Evolutionary conservation across 2,888 invertebrate genomes (phyloP).

Genomic region (Thymelicus sylvestris): DNA sequence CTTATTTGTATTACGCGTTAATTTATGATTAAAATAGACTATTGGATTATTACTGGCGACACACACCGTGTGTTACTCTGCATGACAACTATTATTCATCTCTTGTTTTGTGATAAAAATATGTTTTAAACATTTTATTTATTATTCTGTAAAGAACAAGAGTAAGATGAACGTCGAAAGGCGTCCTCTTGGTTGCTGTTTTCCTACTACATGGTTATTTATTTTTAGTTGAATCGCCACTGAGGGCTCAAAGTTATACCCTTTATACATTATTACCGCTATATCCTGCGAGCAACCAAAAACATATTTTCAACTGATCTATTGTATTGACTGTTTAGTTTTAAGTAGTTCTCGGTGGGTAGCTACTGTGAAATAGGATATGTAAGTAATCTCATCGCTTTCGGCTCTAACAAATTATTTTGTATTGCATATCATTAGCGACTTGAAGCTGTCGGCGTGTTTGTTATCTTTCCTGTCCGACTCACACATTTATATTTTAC

Average conservation of each 20-base stretch:
- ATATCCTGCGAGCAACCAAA: conserved; percentile 60
- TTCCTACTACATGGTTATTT: conserved; percentile 56
- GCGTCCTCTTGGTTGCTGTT: conserved; percentile 43
- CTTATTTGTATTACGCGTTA: conserved; percentile 53
- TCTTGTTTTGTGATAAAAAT: conserved; percentile 59
- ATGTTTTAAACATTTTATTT: conserved; percentile 50
- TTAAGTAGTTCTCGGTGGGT: conserved; percentile 58
- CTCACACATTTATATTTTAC: conserved; percentile 3
- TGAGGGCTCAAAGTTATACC: conserved; percentile 64
- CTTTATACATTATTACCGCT: conserved; percentile 47
- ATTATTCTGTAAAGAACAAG: conserved; percentile 52
- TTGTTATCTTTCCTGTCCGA: conserved; percentile 41
- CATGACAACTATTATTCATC: conserved; percentile 64
- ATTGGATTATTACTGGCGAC: conserved; percentile 62
- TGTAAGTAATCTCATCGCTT: conserved; percentile 54
- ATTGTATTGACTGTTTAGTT: conserved; percentile 70
- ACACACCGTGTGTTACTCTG: conserved; percentile 57
- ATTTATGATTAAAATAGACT: conserved; percentile 47
- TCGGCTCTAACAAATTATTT: conserved; percentile 53
- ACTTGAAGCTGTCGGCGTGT: conserved; percentile 44
- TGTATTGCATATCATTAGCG: conserved; percentile 54
- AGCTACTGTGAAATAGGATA: conserved; percentile 51
- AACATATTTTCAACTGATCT: conserved; percentile 57
- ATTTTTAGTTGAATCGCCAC: conserved; percentile 61
- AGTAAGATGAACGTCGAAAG: not conserved